phyloP scores from a whole-genome alignment of 1,140 invertebrate species.

The Heterodera schachtii region DNA sequence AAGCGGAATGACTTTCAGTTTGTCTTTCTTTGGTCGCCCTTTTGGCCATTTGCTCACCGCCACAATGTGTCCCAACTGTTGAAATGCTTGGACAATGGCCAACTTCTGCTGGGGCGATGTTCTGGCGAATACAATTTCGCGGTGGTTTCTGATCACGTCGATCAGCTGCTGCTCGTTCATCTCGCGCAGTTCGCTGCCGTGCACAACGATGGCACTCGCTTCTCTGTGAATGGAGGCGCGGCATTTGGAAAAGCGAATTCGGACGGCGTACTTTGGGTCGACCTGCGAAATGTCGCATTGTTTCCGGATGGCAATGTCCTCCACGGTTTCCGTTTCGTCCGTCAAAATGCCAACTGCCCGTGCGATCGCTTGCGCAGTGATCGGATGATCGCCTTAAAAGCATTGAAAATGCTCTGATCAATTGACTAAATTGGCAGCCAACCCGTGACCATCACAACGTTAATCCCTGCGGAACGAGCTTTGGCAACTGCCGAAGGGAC shows the following conservation, averaged over 20 bases:
- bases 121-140: slow-evolving; percentile 97
- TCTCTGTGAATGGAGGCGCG: slow-evolving; percentile 25
- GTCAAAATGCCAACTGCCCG: slow-evolving; percentile 98
- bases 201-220: slow-evolving; percentile 92
- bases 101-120: slow-evolving; percentile 98
- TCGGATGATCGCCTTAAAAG: slow-evolving; percentile 76
- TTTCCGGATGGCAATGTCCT: slow-evolving; percentile 88
- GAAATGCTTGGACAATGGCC: slow-evolving; percentile 97
- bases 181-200: slow-evolving; percentile 89
- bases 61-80: slow-evolving; percentile 91
- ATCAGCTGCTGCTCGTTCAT: slow-evolving; percentile 85
- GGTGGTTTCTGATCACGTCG: slow-evolving; percentile 87
- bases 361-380: slow-evolving; percentile 99
- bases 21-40: not conserved
- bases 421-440: slow-evolving; percentile 64
- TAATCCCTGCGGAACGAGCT: slow-evolving; percentile 96
- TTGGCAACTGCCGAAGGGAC: slow-evolving; percentile 94
- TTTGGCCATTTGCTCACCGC: slow-evolving; percentile 69
- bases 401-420: not conserved
- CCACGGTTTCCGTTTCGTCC: slow-evolving; percentile 89
- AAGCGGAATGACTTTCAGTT: not conserved
- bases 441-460: slow-evolving; percentile 77
- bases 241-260: slow-evolving; percentile 14
- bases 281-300: slow-evolving; percentile 86
- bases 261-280: slow-evolving; percentile 71